A percentile compares a stretch with the other conserved stretches of the same genome.
Conservation (phyloP, 2,113 vertebrate genomes). For the Pygoscelis adeliae region DNA sequence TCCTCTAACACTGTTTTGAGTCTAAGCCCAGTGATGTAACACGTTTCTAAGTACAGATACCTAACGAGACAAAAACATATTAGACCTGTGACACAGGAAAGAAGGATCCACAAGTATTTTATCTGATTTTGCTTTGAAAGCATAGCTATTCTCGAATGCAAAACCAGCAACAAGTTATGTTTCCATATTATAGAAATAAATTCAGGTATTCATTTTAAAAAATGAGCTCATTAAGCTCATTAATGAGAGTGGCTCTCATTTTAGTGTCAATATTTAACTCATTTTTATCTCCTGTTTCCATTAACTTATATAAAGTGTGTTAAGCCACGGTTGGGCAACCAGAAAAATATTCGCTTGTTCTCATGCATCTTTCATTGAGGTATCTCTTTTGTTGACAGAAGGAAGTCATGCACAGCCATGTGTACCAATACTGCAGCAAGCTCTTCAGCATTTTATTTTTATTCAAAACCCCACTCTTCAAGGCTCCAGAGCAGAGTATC, state of each 20-base stretch:
- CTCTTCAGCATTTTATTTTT: neutral
- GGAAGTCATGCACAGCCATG: neutral
- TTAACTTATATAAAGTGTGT: neutral
- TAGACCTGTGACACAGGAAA: neutral
- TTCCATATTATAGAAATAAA: neutral
- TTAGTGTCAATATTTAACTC: neutral
- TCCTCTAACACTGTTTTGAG: neutral
- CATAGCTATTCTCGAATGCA: neutral
- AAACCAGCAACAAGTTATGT: neutral
- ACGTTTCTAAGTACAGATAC: neutral
- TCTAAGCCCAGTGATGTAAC: neutral
- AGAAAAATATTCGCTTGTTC: slow-evolving; percentile 21
- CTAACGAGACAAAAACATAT: neutral
- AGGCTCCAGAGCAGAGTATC: neutral
- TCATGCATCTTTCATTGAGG: slow-evolving; percentile 13
- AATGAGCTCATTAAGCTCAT: neutral
- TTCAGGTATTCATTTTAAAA: neutral
- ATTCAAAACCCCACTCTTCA: neutral
- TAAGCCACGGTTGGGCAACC: neutral
- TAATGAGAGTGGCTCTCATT: neutral
- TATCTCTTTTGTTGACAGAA: neutral
- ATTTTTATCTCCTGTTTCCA: neutral
- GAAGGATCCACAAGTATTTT: neutral
- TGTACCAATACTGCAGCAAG: neutral
- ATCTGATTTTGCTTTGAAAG: neutral